Percentiles rank a stretch among this genome's conserved stretches.
Conservation (phyloP, 1,140 invertebrate genomes). For the Propsilocerus akamusi region DNA sequence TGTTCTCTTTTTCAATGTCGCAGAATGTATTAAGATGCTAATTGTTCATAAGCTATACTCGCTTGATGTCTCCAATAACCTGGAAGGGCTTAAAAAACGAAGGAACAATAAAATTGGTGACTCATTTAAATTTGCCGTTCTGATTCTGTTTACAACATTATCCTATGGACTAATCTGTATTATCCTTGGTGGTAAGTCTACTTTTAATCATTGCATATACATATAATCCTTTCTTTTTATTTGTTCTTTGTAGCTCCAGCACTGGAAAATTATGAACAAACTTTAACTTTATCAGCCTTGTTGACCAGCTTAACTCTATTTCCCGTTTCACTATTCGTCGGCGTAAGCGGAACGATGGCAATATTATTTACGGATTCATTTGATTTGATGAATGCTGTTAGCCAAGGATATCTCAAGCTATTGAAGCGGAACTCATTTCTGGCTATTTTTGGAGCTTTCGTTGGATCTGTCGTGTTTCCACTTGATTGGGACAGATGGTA, state of each 20-base stretch:
- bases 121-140: not conserved
- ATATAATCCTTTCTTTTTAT: not conserved
- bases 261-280: slow-evolving; percentile 20
- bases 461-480: slow-evolving; percentile 58
- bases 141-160: not conserved
- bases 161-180: not conserved
- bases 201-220: not conserved
- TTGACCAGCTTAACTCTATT: slow-evolving; percentile 20
- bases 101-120: not conserved
- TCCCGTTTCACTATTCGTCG: slow-evolving; percentile 19
- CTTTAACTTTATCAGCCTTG: slow-evolving; percentile 19
- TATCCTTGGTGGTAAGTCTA: not conserved
- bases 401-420: slow-evolving; percentile 18
- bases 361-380: slow-evolving; percentile 22
- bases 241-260: slow-evolving; percentile 19
- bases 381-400: slow-evolving; percentile 19
- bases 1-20: not conserved
- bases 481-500: slow-evolving; percentile 76
- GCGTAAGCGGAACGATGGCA: slow-evolving; percentile 18
- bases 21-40: not conserved
- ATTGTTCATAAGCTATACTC: not conserved
- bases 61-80: not conserved
- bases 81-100: not conserved
- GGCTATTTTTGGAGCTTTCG: slow-evolving; percentile 54
- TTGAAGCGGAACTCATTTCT: slow-evolving; percentile 29